Base-by-base conservation (phyloP, 1,140 invertebrate species). In the Phymastichus coffea region DNA sequence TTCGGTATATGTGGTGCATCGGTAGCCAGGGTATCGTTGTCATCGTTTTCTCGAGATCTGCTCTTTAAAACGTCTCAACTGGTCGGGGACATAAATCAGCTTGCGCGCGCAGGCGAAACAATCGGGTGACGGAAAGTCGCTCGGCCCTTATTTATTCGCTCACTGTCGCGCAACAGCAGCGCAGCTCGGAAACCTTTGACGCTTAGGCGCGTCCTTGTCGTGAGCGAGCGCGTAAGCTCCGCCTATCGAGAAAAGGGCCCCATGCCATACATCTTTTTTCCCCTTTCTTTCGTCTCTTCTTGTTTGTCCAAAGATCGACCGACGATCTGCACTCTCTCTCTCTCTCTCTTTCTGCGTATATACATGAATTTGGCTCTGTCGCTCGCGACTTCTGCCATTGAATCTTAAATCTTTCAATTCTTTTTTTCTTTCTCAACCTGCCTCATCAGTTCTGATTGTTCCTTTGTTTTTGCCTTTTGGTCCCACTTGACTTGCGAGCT, bases 61-160 rank as follows among this genome's bases (percentile, higher is more conserved):
- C n/a, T n/a, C n/a, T n/a, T n/a, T n/a, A n/a, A n/a, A 79, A 79
- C 75, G 75, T 78, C 75, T 79, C 75, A 77, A 79, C 74, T 77
- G 70, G 68, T 68, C 67, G 67, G 63, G 67, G 66, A 71, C 75
- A 78, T 78, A 78, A 78, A 78, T 77, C 72, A 70, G 44, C 61
- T 49, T 54, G 56, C 35, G 59, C 64, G 68, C 63, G 47, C 66
- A 66, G 67, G 71, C 70, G 71, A 76, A 74, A 75, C 73, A 76
- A 76, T 33, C 28, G 28, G 12, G 63, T 75, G 74, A 76, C 72
- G 74, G 73, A 73, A 77, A 66, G 67, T 67, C 57, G 46, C 64
- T 59, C 26, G 52, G 60, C 49, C 44, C 63, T 64, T 66, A 61
- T 63, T 59, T 55, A 51, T 55, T 62, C 47, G 55, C 23, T 17